phyloP scores from a whole-genome alignment of 2,888 invertebrate species.

The Aphidoletes aphidimyza region DNA sequence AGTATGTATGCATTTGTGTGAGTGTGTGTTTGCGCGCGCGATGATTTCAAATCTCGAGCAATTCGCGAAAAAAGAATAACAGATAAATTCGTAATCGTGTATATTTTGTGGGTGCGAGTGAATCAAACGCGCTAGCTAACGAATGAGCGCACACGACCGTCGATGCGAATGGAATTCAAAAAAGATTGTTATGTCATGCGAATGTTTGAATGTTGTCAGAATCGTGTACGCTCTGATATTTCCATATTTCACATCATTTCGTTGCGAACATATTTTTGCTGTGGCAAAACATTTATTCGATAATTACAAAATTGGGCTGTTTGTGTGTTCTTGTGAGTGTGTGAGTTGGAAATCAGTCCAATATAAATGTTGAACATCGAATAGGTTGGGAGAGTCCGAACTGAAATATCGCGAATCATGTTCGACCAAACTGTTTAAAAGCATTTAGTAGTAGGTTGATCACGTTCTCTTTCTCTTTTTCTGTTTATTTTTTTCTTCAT shows the following conservation, averaged over 20 bases:
- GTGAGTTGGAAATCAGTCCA: too few species aligned
- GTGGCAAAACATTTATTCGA: too few species aligned
- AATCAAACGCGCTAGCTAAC: background rate
- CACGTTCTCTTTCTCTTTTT: too few species aligned
- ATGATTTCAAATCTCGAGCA: background rate
- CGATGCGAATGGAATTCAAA: background rate
- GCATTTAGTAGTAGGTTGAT: background rate
- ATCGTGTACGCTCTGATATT: background rate
- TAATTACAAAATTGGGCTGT: too few species aligned
- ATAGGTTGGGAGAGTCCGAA: too few species aligned
- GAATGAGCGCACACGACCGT: background rate
- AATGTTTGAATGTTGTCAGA: background rate
- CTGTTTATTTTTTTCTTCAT: too few species aligned
- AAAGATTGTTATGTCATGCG: slow-evolving; percentile 6
- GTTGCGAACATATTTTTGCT: too few species aligned
- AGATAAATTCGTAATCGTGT: too few species aligned
- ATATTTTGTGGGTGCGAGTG: background rate
- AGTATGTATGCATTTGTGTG: too few species aligned
- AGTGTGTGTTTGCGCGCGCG: background rate
- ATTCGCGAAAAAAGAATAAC: too few species aligned
- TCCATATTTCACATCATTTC: slow-evolving; percentile 13
- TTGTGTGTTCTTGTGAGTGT: too few species aligned
- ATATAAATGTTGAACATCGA: too few species aligned
- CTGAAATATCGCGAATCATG: background rate
- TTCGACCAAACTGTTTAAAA: background rate